Evolutionary conservation across 2,888 invertebrate genomes (phyloP), one percentile per base, ranked within the genome.

Genomic region (Anarsia innoxiella): DNA sequence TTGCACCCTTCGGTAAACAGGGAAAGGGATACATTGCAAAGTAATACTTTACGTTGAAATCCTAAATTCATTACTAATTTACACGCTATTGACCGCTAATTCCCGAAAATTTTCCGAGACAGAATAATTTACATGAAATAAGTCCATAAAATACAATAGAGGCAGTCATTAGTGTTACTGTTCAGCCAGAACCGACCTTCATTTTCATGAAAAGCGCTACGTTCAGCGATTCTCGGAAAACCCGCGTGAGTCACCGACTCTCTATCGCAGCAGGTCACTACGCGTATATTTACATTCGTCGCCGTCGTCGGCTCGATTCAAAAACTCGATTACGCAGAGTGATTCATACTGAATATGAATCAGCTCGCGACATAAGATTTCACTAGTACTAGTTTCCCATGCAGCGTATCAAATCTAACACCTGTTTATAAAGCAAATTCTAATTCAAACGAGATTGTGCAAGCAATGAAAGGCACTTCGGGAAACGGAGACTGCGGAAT

Each of bases 261-360:
- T 75, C 71, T 73, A 74, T 65, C 72, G 72, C 71, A 66, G 76
- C 75, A 75, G 79, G 76, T 77, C 76, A 74, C 77, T 68, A 70
- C 48, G 62, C 65, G 73, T 66, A 72, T 76, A 79, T 78, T 80
- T 75, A 74, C 77, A 78, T 79, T 78, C 66, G 76, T 60, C 58
- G 29, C n/a, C 25, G 29, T 29, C 36, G 66, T 59, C 71, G 71
- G 69, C 74, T 74, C 75, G 71, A 80, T 79, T 83, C 80, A 82
- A 83, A 82, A 80, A 80, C 77, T 78, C 76, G 74, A 79, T 78
- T 77, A 79, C 75, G 74, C 65, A 54, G 69, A 68, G 71, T 84
- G 83, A 84, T 73, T 84, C 82, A 84, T 66, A 56, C 66, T 49
- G 46, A 53, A 66, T 68, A 73, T 83, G 84, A 84, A 72, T 84